Base-by-base conservation (phyloP, 2,888 invertebrate species). In the Notodonta ziczac region DNA sequence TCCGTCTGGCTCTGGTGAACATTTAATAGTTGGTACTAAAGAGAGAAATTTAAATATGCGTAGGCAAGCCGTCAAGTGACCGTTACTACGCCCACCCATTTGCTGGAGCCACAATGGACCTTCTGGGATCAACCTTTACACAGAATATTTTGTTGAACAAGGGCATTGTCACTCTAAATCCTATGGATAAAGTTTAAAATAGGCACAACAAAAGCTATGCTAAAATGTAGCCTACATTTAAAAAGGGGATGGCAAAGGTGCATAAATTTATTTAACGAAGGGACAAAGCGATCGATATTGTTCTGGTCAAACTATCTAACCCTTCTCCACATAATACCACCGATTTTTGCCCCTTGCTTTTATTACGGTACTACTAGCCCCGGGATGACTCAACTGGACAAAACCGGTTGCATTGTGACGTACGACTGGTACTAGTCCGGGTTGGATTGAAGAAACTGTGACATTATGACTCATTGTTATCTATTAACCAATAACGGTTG, bases 281-380 rank as follows among this genome's bases (percentile, higher is more conserved):
- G 52, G 52, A 16, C 16, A 1, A 9, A 50, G 16, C 16, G 16
- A 50, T 16, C 16, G 16, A 50, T 16, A 50, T 50, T 50, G 7
- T 50, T 50, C 9, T 50, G 16, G 16, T 2, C 4, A 50, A 4
- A 8, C 13, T 46, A 46, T 50, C 13, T 53, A 54, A 13, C 54
- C 54, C 54, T 39, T 16, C 16, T 16, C n/a, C 35, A 12, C 53
- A 54, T 54, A 32, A 67, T 66, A 68, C 39, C 69, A 82, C 79
- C 70, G 77, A 80, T 80, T 79, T 67, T 52, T 69, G 74, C 78
- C 82, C 82, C 70, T 73, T 68, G 53, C 62, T 58, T 13, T 16
- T 71, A 72, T 72, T 65, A 67, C 57, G 58, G 59, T 61, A 60
- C 72, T 67, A 72, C 65, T 62, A 62, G 67, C 62, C 76, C 72